Base-by-base conservation (phyloP, 1,140 invertebrate genomes). In the Sogatella furcifera region DNA sequence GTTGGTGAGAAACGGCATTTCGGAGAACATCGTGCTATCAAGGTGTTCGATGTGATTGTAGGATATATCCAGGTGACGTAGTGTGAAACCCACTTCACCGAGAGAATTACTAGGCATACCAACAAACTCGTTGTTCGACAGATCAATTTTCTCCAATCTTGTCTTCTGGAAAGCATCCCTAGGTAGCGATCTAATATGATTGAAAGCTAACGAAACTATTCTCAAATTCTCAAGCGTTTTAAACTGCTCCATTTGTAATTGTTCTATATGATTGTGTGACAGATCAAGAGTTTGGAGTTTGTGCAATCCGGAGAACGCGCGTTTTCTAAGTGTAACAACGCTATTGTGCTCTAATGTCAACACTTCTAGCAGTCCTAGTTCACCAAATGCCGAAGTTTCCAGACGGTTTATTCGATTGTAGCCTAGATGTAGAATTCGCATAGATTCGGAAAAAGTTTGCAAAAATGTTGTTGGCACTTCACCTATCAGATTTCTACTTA, bases 41-140 rank as follows among this genome's bases (percentile, higher is more conserved):
- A 95, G 74, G 69, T 92, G 90, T 67, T 94, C 89, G 46, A 95
- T 80, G 53, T 82, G 82, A 70, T 95, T 95, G 57, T 84, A 77
- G 0, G 84, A 84, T 66, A 95, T 74, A 65, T 90, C 84, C 52
- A 95, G 77, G 68, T 84, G 82, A 55, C 88, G 75, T 44, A 90
- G 70, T 0, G 86, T 88, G 65, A 85, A 82, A 0, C 87, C 87
- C 14, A 90, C 80, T 71, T 89, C 86, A 0, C 82, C 77, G 22
- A 90, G 78, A 6, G 86, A 82, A 10, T 78, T 76, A 1, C 82
- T 84, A 0, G 88, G 89, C 66, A 90, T 82, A 6, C 85, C 78
- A 9, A 81, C 83, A 68, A 92, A 84, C 65, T 84, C 84, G 69
- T 95, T 95, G 57, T 81, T 77, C 58, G 85, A 83, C 57, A 95